Evolutionary conservation across 2,113 vertebrate genomes (phyloP).

Genomic region (Heliornis fulica): DNA sequence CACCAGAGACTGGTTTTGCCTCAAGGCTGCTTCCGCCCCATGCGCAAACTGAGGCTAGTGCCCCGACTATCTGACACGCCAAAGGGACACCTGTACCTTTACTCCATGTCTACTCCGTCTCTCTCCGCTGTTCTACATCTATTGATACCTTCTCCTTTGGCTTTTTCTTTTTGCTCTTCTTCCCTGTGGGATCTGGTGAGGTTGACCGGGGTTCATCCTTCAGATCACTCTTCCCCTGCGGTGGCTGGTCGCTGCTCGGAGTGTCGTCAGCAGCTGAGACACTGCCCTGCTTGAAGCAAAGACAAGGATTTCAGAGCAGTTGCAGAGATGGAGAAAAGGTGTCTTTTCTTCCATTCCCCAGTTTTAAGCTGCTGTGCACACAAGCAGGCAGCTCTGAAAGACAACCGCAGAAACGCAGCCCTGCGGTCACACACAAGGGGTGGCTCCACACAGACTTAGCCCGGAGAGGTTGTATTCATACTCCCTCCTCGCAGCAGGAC

Average conservation of each 20-base stretch:
- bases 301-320: neutral
- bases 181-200: slow-evolving; percentile 68
- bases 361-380: neutral
- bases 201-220: slow-evolving; percentile 62
- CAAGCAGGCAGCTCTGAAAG: neutral
- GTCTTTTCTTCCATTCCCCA: neutral
- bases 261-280: slow-evolving; percentile 86
- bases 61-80: accelerated
- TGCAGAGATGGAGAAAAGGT: neutral
- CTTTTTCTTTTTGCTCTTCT: slow-evolving; percentile 75
- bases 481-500: neutral
- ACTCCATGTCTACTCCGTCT: neutral
- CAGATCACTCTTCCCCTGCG: slow-evolving; percentile 52
- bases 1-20: neutral
- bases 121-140: neutral
- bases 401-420: neutral
- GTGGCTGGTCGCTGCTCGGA: slow-evolving; percentile 85
- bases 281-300: slow-evolving; percentile 79
- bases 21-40: neutral
- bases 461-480: neutral
- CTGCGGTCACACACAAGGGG: neutral
- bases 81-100: neutral
- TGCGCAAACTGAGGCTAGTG: neutral
- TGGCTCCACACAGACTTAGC: neutral
- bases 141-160: slow-evolving; percentile 83